Conservation (phyloP, 2,797 vertebrate genomes). For the Trachurus trachurus region DNA sequence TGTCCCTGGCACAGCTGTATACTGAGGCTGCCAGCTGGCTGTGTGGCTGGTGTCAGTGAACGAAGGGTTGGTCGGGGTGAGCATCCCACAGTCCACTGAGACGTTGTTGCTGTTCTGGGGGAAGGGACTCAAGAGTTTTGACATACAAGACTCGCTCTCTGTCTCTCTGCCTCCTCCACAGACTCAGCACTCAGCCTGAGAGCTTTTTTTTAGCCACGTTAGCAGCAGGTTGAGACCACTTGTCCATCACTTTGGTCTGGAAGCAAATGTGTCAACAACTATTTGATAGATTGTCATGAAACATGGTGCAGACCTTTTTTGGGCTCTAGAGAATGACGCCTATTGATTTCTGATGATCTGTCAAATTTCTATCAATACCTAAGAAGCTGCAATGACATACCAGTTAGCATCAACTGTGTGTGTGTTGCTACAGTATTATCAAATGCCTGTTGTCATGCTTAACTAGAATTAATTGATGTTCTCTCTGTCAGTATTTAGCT, state of each 20-base stretch:
- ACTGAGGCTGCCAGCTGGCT: constrained; percentile 69
- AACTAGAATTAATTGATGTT: too few species aligned
- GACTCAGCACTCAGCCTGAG: neutral
- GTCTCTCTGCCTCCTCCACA: neutral
- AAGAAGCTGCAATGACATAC: too few species aligned
- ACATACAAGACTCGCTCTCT: constrained; percentile 5
- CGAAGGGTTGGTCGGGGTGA: constrained; percentile 19
- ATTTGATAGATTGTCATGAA: neutral
- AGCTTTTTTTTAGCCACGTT: neutral
- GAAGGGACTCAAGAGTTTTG: constrained; percentile 33
- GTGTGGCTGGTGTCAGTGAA: constrained; percentile 58
- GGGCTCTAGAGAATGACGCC: neutral
- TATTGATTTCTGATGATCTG: neutral
- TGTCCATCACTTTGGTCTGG: neutral
- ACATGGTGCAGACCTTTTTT: neutral
- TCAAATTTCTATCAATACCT: neutral
- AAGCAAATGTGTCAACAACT: constrained; percentile 1
- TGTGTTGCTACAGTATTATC: neutral
- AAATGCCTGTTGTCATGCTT: neutral
- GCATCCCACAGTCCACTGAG: constrained; percentile 34
- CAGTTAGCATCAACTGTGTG: too few species aligned
- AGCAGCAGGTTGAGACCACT: neutral
- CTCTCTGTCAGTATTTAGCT: neutral
- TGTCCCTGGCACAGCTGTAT: constrained; percentile 69
- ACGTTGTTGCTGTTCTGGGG: constrained; percentile 23